Evolutionary conservation across 2,888 invertebrate species (phyloP).

Genomic region (Drosophila rubida): DNA sequence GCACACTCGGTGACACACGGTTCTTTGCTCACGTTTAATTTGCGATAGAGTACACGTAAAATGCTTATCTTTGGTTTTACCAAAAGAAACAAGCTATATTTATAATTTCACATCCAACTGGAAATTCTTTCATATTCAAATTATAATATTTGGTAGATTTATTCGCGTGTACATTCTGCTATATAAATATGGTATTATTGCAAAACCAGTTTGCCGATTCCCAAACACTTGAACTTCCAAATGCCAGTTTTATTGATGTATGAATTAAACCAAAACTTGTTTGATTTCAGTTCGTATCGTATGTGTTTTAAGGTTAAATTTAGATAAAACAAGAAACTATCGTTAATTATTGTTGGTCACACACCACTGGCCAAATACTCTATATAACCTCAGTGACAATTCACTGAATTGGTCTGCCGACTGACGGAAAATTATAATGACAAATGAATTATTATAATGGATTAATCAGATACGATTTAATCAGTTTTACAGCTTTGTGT

Average conservation of each 20-base stretch:
- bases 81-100: not conserved
- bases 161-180: not conserved
- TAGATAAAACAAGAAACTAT: conserved; percentile 39
- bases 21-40: not conserved
- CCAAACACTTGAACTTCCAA: conserved; percentile 27
- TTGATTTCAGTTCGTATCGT: conserved; percentile 25
- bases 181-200: conserved; percentile 2
- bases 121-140: conserved; percentile 2
- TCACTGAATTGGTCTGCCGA: not conserved
- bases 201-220: conserved; percentile 37
- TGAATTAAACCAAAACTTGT: conserved; percentile 56
- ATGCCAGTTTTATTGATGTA: conserved; percentile 35
- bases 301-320: conserved; percentile 17
- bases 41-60: not conserved
- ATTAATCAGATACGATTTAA: conserved; percentile 19
- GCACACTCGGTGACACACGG: conserved; percentile 3
- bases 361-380: conserved; percentile 29
- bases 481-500: conserved; percentile 18
- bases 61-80: conserved; percentile 9
- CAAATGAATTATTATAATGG: not conserved
- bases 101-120: not conserved
- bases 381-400: conserved; percentile 17
- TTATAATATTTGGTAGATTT: conserved; percentile 7
- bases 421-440: conserved; percentile 6
- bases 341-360: not conserved